Percentiles rank a stretch among this genome's conserved stretches.
phyloP scores from a whole-genome alignment of 2,113 vertebrate genomes.

The Pheucticus melanocephalus region DNA sequence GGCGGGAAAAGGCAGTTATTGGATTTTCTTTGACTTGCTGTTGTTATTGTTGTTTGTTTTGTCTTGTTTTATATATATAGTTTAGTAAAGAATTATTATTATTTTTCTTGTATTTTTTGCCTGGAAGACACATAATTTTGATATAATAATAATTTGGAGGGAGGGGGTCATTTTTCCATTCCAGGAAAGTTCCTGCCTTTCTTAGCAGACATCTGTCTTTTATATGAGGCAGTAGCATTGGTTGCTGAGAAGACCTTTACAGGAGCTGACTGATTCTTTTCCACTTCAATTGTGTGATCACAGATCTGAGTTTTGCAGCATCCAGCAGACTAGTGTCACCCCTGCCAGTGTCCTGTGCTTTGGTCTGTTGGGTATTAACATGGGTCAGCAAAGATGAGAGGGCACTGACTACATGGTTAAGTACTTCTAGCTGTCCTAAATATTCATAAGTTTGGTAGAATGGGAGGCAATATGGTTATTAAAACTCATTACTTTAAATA shows the following conservation, averaged over 20 bases:
- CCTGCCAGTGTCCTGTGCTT: background rate
- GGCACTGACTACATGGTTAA: constrained; percentile 37
- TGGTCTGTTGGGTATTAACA: background rate
- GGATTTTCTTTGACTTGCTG: background rate
- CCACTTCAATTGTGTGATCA: background rate
- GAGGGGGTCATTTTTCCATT: background rate
- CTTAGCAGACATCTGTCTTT: background rate
- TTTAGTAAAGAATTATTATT: background rate
- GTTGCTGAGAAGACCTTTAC: constrained; percentile 35
- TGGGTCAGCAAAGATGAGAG: constrained; percentile 63
- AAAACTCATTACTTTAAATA: background rate
- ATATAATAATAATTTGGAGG: background rate
- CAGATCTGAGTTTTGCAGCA: background rate
- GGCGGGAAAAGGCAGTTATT: background rate
- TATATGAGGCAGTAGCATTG: background rate
- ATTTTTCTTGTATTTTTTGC: background rate
- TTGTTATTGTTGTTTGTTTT: background rate
- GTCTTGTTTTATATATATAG: background rate
- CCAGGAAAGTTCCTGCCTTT: background rate
- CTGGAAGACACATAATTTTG: background rate
- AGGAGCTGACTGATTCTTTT: constrained; percentile 50
- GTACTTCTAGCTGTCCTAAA: constrained; percentile 69
- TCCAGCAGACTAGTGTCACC: background rate
- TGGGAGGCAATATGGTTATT: background rate
- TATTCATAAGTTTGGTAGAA: constrained; percentile 32